A percentile compares a stretch with the other conserved stretches of the same genome.
phyloP scores from a whole-genome alignment of 64 coral and sea anemone species.

The Dendronephthya gigantea region DNA sequence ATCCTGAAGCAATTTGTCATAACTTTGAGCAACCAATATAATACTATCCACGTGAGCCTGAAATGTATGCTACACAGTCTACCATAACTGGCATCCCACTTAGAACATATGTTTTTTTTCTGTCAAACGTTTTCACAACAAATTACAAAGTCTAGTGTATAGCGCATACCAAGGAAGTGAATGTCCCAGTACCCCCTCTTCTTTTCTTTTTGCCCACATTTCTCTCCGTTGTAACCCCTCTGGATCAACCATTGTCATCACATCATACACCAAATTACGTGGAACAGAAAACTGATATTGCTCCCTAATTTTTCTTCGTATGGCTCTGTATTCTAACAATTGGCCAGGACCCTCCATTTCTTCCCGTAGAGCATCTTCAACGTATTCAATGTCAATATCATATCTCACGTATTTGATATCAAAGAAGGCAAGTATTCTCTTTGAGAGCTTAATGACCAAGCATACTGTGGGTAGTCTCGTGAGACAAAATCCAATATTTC shows the following conservation, averaged over 20 bases:
- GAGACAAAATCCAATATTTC: constrained; percentile 9
- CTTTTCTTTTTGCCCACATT: neutral
- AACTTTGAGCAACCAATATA: too few species aligned
- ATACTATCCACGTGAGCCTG: too few species aligned
- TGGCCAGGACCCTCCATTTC: constrained; percentile 14
- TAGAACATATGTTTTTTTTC: neutral
- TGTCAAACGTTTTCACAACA: neutral
- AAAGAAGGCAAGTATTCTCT: neutral
- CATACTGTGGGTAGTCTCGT: neutral
- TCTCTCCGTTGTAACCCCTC: neutral
- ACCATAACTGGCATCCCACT: too few species aligned
- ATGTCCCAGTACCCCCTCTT: constrained; percentile 5
- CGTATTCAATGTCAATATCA: neutral
- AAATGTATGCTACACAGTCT: too few species aligned
- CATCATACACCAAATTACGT: neutral
- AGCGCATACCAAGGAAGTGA: neutral
- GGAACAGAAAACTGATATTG: constrained; percentile 2
- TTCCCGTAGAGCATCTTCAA: neutral
- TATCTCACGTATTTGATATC: constrained; percentile 12
- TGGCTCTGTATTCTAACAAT: neutral
- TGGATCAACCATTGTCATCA: constrained; percentile 13
- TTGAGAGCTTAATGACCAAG: constrained; percentile 4
- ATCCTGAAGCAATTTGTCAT: neutral
- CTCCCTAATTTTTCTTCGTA: neutral
- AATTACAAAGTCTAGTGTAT: too few species aligned